Evolutionary conservation across 2,113 vertebrate genomes (phyloP).

Genomic region (Anoplopoma fimbria): DNA sequence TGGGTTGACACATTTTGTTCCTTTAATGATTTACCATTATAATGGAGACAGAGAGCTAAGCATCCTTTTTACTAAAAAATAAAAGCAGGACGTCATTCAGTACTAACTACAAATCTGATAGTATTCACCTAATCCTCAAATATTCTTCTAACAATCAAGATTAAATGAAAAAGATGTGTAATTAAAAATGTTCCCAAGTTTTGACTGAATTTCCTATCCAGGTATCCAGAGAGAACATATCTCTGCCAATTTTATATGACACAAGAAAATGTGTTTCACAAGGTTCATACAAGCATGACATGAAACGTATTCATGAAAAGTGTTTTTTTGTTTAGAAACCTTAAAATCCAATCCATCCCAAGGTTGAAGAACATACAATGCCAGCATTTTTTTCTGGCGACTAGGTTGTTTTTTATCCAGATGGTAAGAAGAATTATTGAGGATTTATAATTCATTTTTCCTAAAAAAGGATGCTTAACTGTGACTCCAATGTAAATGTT

Average conservation of each 20-base stretch:
- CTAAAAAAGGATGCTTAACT: neutral
- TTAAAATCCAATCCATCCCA: neutral
- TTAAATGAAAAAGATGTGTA: neutral
- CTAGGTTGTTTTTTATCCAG: neutral
- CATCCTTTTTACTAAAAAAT: neutral
- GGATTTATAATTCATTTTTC: neutral
- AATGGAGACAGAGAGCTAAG: neutral
- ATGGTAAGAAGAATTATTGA: slow-evolving; percentile 5
- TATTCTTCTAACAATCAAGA: neutral
- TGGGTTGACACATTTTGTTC: neutral
- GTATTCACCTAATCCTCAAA: neutral
- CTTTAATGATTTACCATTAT: neutral
- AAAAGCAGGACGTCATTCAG: neutral
- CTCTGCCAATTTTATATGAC: neutral
- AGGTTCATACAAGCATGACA: too few relatives aligned
- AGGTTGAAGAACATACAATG: neutral
- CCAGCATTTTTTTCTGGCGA: neutral
- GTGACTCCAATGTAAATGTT: slow-evolving; percentile 5
- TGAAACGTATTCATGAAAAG: too few relatives aligned
- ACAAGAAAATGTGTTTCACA: neutral
- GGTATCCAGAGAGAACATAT: neutral
- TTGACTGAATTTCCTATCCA: neutral
- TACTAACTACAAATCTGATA: neutral
- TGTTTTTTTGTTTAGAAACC: neutral
- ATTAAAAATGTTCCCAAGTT: neutral